These are phyloP conservation scores for Mercenaria mercenaria DNA, from an alignment of 1,140 invertebrate genomes.

Conservation along the genomic window DNA sequence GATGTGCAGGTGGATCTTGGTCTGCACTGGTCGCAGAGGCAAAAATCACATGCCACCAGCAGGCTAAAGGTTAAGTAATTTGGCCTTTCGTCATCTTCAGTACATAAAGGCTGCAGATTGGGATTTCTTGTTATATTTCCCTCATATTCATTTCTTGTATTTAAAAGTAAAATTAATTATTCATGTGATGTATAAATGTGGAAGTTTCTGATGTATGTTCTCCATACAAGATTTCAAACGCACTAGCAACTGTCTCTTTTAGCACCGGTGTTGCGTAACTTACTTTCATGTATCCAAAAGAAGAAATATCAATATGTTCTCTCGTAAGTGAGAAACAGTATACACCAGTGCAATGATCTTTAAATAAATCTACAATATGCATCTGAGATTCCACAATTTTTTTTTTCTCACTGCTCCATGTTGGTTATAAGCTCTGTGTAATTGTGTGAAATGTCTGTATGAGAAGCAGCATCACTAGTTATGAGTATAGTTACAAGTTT, in stretches of 20 bases:
- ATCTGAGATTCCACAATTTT: no score
- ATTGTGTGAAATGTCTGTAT: no score
- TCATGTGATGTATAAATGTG: slow-evolving; percentile 65
- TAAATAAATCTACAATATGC: slow-evolving; percentile 66
- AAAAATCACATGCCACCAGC: no score
- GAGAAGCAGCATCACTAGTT: not conserved
- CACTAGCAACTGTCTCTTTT: slow-evolving; percentile 66
- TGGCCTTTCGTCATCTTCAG: slow-evolving; percentile 46
- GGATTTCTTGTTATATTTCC: slow-evolving; percentile 48
- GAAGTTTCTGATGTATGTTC: slow-evolving; percentile 61
- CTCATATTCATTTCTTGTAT: slow-evolving; percentile 63
- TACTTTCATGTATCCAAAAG: slow-evolving; percentile 58
- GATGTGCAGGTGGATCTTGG: no score
- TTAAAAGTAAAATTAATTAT: slow-evolving; percentile 71
- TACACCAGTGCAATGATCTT: slow-evolving; percentile 58
- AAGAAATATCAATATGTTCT: slow-evolving; percentile 43
- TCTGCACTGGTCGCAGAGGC: no score
- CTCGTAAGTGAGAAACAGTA: slow-evolving; percentile 50
- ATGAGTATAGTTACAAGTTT: not conserved
- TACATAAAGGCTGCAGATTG: slow-evolving; percentile 38
- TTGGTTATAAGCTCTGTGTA: not conserved
- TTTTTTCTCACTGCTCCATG: not conserved
- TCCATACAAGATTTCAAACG: slow-evolving; percentile 54
- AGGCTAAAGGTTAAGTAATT: no score
- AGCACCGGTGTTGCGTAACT: slow-evolving; percentile 64